Conservation (phyloP, 2,113 vertebrate genomes). For the Xiphophorus couchianus region DNA sequence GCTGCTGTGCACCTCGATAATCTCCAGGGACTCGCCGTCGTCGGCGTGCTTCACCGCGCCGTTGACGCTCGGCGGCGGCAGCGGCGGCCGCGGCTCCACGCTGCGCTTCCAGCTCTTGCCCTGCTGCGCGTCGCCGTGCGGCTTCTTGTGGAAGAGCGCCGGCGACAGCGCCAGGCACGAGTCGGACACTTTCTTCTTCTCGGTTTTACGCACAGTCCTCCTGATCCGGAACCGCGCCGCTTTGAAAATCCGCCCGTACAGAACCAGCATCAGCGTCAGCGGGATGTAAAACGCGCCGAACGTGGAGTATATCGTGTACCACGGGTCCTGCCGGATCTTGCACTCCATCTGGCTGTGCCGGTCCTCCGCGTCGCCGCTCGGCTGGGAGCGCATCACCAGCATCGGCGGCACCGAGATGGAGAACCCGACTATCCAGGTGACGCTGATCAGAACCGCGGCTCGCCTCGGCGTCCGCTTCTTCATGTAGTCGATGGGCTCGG, state of each 20-base stretch:
- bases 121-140: slow-evolving; percentile 77
- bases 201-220: slow-evolving; percentile 90
- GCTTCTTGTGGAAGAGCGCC: slow-evolving; percentile 73
- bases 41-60: slow-evolving; percentile 85
- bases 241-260: slow-evolving; percentile 95
- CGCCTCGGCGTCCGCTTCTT: slow-evolving; percentile 93
- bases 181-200: slow-evolving; percentile 85
- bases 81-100: slow-evolving; percentile 78
- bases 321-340: slow-evolving; percentile 91
- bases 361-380: slow-evolving; percentile 87
- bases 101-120: slow-evolving; percentile 83
- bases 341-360: slow-evolving; percentile 89
- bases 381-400: slow-evolving; percentile 85
- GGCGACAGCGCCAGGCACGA: slow-evolving; percentile 81
- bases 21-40: slow-evolving; percentile 87
- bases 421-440: slow-evolving; percentile 96
- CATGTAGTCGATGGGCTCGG: slow-evolving; percentile 94
- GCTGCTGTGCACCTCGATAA: slow-evolving; percentile 88
- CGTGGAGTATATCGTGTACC: slow-evolving; percentile 97
- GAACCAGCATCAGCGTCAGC: slow-evolving; percentile 90
- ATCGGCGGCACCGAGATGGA: slow-evolving; percentile 96
- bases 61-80: slow-evolving; percentile 78
- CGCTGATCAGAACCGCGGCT: slow-evolving; percentile 91
- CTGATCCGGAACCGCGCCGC: slow-evolving; percentile 94
- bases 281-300: slow-evolving; percentile 98